Evolutionary conservation across 2,113 vertebrate genomes (phyloP).

Genomic region (Oceanites oceanicus): DNA sequence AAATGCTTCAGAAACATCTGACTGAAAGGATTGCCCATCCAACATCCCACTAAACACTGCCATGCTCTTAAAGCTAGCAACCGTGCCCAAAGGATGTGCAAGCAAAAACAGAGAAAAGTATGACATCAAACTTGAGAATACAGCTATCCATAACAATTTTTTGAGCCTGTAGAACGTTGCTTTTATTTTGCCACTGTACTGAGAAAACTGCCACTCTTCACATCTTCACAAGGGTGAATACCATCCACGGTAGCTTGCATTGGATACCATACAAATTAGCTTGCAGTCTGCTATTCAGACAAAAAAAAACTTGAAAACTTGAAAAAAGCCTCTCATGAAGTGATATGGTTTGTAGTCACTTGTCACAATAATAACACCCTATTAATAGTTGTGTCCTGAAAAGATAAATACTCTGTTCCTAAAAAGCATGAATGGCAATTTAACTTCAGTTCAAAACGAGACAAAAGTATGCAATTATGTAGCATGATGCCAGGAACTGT

Average conservation of each 20-base stretch:
- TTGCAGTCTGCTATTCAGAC: not conserved
- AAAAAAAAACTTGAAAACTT: not conserved
- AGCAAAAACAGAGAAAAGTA: not conserved
- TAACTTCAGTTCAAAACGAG: not conserved
- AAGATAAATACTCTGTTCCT: not conserved
- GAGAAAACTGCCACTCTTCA: not conserved
- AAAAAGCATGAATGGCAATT: not conserved
- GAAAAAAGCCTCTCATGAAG: not conserved
- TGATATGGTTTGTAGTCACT: not conserved
- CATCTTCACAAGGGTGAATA: not conserved
- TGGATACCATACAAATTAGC: no score
- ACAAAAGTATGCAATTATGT: not conserved
- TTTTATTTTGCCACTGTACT: not conserved
- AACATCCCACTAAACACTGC: not conserved
- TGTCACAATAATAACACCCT: not conserved
- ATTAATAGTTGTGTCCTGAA: not conserved
- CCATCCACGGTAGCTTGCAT: fast-evolving
- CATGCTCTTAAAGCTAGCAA: not conserved
- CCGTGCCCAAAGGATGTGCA: fast-evolving
- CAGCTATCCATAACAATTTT: not conserved
- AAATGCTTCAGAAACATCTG: not conserved
- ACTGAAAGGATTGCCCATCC: not conserved
- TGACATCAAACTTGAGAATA: not conserved
- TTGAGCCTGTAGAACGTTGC: not conserved
- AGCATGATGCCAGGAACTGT: not conserved